phyloP scores from a whole-genome alignment of 2,888 invertebrate genomes.

The Chymomyza caudatula region DNA sequence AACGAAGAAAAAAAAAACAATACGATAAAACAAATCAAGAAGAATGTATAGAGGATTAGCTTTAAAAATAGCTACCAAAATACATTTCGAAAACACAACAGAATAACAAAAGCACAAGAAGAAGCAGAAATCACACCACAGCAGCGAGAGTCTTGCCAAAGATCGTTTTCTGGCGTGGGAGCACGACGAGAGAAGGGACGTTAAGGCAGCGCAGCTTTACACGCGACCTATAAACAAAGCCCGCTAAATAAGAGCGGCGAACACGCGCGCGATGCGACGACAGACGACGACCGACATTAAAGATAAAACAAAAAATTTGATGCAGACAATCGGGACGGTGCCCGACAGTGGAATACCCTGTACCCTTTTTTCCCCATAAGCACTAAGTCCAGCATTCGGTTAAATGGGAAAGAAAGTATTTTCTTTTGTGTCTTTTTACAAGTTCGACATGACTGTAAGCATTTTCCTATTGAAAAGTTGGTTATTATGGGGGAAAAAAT shows the following conservation, averaged over 20 bases:
- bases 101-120: slow-evolving; percentile 11
- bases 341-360: too few relatives aligned
- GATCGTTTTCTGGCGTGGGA: not conserved
- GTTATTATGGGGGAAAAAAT: too few relatives aligned
- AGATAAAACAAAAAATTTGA: not conserved
- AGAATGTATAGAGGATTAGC: slow-evolving; percentile 39
- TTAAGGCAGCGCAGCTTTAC: not conserved
- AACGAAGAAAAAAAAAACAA: not conserved
- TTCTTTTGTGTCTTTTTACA: too few relatives aligned
- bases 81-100: slow-evolving; percentile 27
- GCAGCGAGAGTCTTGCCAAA: too few relatives aligned
- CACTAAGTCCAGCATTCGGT: too few relatives aligned
- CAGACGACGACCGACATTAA: not conserved
- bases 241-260: not conserved
- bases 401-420: too few relatives aligned
- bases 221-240: slow-evolving; percentile 23
- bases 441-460: too few relatives aligned
- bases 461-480: too few relatives aligned
- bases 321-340: too few relatives aligned
- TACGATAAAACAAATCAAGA: slow-evolving; percentile 28
- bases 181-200: not conserved
- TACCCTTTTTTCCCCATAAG: too few relatives aligned
- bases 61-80: slow-evolving; percentile 43
- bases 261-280: slow-evolving; percentile 14
- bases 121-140: not conserved